Evolutionary conservation across 2,113 vertebrate species (phyloP).

Genomic region (Ariopsis seemanni): DNA sequence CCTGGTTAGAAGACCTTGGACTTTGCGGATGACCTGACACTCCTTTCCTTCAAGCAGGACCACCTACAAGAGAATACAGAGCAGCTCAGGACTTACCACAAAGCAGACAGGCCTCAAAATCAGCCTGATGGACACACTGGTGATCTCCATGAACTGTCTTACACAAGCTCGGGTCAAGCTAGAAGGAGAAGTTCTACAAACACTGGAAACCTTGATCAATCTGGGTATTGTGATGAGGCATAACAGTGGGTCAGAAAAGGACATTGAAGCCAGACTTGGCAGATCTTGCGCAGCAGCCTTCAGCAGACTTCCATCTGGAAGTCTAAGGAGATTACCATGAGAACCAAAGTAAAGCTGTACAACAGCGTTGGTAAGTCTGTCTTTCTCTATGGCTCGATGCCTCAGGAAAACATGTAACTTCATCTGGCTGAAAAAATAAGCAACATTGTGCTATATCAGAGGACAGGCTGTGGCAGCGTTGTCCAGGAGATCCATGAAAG

Average conservation of each 20-base stretch:
- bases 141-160: background rate
- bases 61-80: background rate
- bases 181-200: background rate
- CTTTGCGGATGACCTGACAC: background rate
- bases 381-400: background rate
- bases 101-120: background rate
- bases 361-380: background rate
- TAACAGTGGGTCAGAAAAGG: background rate
- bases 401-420: background rate
- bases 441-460: background rate
- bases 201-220: background rate
- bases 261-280: background rate
- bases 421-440: background rate
- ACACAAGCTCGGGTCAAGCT: background rate
- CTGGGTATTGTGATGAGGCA: background rate
- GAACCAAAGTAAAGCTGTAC: background rate
- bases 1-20: background rate
- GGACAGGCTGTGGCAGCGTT: background rate
- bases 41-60: background rate
- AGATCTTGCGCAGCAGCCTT: background rate
- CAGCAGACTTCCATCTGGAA: slow-evolving; percentile 1
- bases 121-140: background rate
- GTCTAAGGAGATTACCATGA: slow-evolving; percentile 9
- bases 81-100: background rate
- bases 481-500: background rate